Percentiles rank a stretch among this genome's conserved stretches.
Evolutionary conservation across 2,113 vertebrate genomes (phyloP).

Genomic region (Pontoporia blainvillei): DNA sequence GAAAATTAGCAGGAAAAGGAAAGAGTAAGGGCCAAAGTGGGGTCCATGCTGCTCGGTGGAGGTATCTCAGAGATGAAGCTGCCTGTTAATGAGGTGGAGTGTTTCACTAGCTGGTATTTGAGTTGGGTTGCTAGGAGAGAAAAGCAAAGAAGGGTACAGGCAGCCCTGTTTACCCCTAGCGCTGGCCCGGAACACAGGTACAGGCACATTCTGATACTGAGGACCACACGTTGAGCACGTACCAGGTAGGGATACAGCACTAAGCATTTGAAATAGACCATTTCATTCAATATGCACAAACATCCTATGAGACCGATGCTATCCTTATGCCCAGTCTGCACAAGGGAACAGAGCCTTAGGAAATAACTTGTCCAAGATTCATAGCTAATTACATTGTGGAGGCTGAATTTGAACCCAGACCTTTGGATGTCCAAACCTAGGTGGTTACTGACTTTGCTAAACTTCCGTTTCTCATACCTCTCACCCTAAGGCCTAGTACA

Average conservation of each 20-base stretch:
- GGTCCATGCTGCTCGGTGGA: not conserved
- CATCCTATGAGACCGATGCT: not conserved
- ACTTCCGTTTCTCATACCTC: not conserved
- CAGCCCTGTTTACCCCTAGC: not conserved
- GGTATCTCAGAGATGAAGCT: not conserved
- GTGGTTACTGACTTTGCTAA: not conserved
- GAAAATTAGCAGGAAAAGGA: not conserved
- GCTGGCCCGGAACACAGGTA: not conserved
- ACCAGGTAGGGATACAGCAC: not conserved
- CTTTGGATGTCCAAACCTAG: not conserved
- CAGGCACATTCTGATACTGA: not conserved
- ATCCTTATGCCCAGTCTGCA: not conserved
- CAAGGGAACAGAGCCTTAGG: not conserved
- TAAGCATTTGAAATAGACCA: not conserved
- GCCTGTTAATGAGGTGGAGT: not conserved
- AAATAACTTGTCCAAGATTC: not conserved
- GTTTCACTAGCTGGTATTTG: not conserved
- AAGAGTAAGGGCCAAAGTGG: not conserved
- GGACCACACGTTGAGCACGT: accelerated
- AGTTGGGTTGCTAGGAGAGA: not conserved
- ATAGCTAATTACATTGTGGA: not conserved
- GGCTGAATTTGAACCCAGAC: not conserved
- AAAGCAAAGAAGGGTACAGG: not conserved
- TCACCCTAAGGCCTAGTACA: too few relatives aligned
- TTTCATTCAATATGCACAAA: not conserved